A percentile compares a stretch with the other conserved stretches of the same genome.
Conservation (phyloP, 2,888 invertebrate species). For the Seira sanloemensis region DNA sequence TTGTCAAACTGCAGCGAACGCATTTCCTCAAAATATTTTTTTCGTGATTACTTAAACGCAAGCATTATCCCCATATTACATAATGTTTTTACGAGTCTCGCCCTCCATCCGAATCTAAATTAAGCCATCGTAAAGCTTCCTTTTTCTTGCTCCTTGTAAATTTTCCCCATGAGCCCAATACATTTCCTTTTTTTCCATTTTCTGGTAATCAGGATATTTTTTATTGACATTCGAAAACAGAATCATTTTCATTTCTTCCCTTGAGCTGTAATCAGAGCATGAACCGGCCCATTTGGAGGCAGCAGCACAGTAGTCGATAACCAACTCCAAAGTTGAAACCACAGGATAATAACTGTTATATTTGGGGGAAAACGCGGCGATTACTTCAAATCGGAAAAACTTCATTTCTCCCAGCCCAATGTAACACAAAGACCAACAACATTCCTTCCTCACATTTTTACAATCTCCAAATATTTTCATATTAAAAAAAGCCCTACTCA, state of each 20-base stretch:
- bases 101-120: too few relatives aligned
- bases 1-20: too few relatives aligned
- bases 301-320: background rate
- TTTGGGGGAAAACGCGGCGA: background rate
- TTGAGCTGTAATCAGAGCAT: background rate
- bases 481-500: constrained; percentile 9
- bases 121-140: background rate
- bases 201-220: background rate
- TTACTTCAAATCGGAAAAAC: background rate
- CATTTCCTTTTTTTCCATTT: background rate
- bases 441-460: too few relatives aligned
- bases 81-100: too few relatives aligned
- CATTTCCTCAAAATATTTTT: too few relatives aligned
- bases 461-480: background rate
- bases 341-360: too few relatives aligned
- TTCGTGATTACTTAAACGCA: too few relatives aligned
- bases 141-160: background rate
- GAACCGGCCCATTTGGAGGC: too few relatives aligned
- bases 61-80: too few relatives aligned
- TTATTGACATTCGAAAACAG: background rate
- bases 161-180: background rate
- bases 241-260: background rate
- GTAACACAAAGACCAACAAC: too few relatives aligned
- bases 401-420: background rate
- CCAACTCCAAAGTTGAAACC: background rate